Conservation (phyloP, 2,113 vertebrate genomes). For the Recurvirostra avosetta region DNA sequence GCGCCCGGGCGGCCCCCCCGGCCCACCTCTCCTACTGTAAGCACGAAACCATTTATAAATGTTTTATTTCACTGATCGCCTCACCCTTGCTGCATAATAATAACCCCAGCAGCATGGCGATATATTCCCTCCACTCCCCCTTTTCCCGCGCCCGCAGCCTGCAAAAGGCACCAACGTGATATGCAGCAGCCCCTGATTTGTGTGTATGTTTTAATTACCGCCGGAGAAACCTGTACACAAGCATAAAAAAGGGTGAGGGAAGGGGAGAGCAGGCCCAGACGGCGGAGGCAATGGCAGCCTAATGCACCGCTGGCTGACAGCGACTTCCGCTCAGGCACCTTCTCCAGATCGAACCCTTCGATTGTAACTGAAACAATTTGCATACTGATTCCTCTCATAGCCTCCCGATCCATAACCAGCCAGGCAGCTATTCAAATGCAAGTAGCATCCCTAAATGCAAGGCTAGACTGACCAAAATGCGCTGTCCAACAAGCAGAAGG, state of each 20-base stretch:
- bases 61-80: conserved; percentile 73
- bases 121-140: conserved; percentile 32
- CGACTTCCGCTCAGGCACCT: conserved; percentile 83
- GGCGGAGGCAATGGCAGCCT: conserved; percentile 72
- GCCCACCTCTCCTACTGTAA: conserved; percentile 70
- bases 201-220: conserved; percentile 74
- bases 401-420: conserved; percentile 89
- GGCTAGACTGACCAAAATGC: conserved; percentile 76
- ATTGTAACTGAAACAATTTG: conserved; percentile 99
- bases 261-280: conserved; percentile 63
- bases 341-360: conserved; percentile 98
- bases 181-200: conserved; percentile 57
- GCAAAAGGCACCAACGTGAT: conserved; percentile 36
- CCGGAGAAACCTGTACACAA: conserved; percentile 65
- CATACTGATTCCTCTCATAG: conserved; percentile 98
- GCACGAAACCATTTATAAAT: conserved; percentile 73
- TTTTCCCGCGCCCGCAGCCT: not conserved
- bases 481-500: conserved; percentile 53
- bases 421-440: conserved; percentile 94
- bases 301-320: conserved; percentile 89
- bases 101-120: conserved; percentile 8
- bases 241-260: conserved; percentile 41
- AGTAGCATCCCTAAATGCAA: conserved; percentile 84
- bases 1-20: conserved; percentile 37
- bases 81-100: conserved; percentile 73